These are phyloP conservation scores for Coleophora deauratella DNA, from an alignment of 2,888 invertebrate genomes.

Conservation along the genomic window DNA sequence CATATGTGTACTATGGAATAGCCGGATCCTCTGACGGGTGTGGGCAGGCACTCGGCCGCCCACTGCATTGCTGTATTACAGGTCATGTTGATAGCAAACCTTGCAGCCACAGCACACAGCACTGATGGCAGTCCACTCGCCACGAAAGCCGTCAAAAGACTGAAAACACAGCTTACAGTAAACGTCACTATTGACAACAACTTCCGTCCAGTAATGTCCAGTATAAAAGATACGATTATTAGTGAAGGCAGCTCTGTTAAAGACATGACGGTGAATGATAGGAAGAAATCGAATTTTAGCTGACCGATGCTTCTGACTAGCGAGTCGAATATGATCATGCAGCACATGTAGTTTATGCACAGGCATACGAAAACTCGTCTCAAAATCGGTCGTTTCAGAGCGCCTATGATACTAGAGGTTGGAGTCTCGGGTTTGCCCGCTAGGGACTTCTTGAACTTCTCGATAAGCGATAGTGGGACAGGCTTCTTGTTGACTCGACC, in stretches of 20 bases:
- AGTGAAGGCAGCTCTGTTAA: constrained; percentile 50
- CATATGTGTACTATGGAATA: constrained; percentile 44
- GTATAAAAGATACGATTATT: constrained; percentile 36
- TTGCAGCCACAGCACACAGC: constrained; percentile 41
- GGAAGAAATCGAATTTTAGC: constrained; percentile 44
- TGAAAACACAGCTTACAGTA: constrained; percentile 29
- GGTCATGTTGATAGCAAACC: constrained; percentile 46
- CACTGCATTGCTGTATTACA: constrained; percentile 40
- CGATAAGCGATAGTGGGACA: constrained; percentile 31
- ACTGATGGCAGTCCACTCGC: constrained; percentile 38
- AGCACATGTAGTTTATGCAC: constrained; percentile 39
- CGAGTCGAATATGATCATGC: constrained; percentile 40
- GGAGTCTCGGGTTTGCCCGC: constrained; percentile 12
- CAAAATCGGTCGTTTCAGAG: constrained; percentile 34
- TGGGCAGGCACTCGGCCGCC: constrained; percentile 50
- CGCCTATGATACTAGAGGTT: constrained; percentile 25
- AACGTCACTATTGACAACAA: constrained; percentile 29
- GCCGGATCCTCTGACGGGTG: constrained; percentile 44
- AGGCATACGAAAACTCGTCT: constrained; percentile 36
- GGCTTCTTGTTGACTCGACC: constrained; percentile 38
- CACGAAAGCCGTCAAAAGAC: constrained; percentile 35
- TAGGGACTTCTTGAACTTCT: constrained; percentile 31
- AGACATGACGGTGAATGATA: constrained; percentile 48
- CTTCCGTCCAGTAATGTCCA: constrained; percentile 46
- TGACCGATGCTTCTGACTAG: constrained; percentile 43